These are phyloP conservation scores for Copidosoma aretas DNA, from an alignment of 2,888 invertebrate genomes.

Conservation along the genomic window DNA sequence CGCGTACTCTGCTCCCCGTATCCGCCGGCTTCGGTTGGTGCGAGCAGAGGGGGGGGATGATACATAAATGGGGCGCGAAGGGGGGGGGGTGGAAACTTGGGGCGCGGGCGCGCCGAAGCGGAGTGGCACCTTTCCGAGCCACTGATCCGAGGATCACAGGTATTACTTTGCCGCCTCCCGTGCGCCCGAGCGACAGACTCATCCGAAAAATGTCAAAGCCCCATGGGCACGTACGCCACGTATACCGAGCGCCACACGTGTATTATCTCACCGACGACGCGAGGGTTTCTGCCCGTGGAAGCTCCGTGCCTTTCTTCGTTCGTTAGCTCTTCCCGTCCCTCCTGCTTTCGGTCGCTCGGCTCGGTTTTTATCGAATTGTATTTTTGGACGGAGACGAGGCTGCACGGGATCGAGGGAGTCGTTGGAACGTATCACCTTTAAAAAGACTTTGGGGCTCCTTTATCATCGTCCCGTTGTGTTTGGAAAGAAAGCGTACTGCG, in stretches of 20 bases:
- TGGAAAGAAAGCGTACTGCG: no score
- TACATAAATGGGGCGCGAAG: neutral
- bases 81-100: neutral
- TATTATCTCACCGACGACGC: neutral
- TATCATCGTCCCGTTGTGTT: no score
- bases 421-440: no score
- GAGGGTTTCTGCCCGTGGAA: neutral
- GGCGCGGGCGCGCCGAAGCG: neutral
- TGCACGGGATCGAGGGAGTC: no score
- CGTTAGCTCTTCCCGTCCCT: neutral
- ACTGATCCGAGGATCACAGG: constrained; percentile 34
- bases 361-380: neutral
- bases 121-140: constrained; percentile 34
- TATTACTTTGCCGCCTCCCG: constrained; percentile 1
- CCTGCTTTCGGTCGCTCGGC: neutral
- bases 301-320: no score
- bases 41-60: neutral
- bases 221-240: neutral
- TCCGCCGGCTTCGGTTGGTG: no score
- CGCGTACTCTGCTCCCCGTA: no score
- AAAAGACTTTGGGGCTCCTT: no score
- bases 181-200: constrained; percentile 15
- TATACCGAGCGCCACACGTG: neutral
- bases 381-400: neutral
- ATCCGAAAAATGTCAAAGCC: constrained; percentile 34